Conservation (phyloP, 2,797 vertebrate species). For the Acanthopagrus latus region DNA sequence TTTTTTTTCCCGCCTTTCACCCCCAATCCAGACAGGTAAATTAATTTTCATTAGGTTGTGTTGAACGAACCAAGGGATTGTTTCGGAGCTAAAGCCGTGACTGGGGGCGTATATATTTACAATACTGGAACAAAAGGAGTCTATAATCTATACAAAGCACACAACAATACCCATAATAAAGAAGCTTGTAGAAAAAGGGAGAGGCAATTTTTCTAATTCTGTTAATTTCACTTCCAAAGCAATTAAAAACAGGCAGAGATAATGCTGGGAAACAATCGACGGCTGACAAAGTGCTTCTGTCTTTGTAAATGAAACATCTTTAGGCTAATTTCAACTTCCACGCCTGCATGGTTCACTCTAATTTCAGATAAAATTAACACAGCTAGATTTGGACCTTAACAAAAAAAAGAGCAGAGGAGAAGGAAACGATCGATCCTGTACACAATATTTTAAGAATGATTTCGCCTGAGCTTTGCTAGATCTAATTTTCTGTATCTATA, state of each 20-base stretch:
- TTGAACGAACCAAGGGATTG: conserved; percentile 78
- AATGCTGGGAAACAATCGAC: conserved; percentile 92
- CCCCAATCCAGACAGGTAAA: conserved; percentile 78
- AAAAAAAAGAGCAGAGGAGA: conserved; percentile 66
- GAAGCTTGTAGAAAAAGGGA: conserved; percentile 90
- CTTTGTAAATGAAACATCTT: conserved; percentile 94
- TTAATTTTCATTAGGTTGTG: conserved; percentile 84
- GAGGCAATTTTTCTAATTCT: conserved; percentile 96
- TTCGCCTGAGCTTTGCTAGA: conserved; percentile 79
- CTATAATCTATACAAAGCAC: conserved; percentile 94
- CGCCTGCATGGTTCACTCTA: conserved; percentile 88
- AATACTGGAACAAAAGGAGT: conserved; percentile 92
- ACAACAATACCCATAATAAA: conserved; percentile 95
- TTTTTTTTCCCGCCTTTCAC: conserved; percentile 40
- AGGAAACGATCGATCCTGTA: conserved; percentile 82
- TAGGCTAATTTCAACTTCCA: conserved; percentile 92
- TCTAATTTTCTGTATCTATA: conserved; percentile 89
- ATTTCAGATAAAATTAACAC: conserved; percentile 97
- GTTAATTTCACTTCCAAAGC: conserved; percentile 98
- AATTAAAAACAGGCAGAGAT: conserved; percentile 95
- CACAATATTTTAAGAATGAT: conserved; percentile 87
- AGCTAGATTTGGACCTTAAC: conserved; percentile 88
- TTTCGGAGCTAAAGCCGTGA: conserved; percentile 87
- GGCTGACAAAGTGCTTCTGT: conserved; percentile 92
- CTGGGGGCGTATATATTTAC: conserved; percentile 94